phyloP scores from a whole-genome alignment of 2,797 vertebrate species.

The Pteronotus mesoamericanus region DNA sequence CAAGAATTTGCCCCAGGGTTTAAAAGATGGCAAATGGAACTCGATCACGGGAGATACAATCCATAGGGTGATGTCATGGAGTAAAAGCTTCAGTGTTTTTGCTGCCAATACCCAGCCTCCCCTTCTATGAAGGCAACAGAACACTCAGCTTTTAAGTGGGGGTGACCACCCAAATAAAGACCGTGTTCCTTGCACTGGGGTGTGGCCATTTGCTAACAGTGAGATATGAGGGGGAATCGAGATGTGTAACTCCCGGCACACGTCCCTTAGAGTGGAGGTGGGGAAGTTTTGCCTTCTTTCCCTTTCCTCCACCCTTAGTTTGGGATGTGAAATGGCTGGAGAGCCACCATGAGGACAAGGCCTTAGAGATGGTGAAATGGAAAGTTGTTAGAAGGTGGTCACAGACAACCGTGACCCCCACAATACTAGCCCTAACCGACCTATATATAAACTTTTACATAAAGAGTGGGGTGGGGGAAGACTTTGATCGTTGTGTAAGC shows the following conservation, averaged over 20 bases:
- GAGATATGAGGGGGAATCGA: not conserved
- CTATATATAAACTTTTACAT: not conserved
- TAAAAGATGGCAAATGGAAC: not conserved
- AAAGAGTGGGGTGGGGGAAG: not conserved
- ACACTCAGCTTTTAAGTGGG: not conserved
- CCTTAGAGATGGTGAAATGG: not conserved
- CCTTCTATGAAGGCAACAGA: not conserved
- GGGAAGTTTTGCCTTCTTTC: not conserved
- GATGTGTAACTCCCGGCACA: not conserved
- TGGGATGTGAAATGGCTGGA: not conserved
- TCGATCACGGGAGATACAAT: not conserved
- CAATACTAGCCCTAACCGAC: not conserved
- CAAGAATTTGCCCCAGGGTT: not conserved
- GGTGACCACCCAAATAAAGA: not conserved
- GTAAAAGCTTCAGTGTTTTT: not conserved
- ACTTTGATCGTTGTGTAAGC: not conserved
- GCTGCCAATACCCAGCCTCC: not conserved
- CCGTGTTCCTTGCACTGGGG: not conserved
- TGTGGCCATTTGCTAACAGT: not conserved
- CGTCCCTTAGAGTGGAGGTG: not conserved
- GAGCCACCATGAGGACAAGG: not conserved
- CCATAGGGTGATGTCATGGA: not conserved
- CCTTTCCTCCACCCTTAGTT: not conserved
- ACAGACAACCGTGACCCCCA: not conserved
- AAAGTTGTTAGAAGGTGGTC: not conserved